phyloP scores from a whole-genome alignment of 1,140 invertebrate genomes.

The Drosophila nigrodunni region DNA sequence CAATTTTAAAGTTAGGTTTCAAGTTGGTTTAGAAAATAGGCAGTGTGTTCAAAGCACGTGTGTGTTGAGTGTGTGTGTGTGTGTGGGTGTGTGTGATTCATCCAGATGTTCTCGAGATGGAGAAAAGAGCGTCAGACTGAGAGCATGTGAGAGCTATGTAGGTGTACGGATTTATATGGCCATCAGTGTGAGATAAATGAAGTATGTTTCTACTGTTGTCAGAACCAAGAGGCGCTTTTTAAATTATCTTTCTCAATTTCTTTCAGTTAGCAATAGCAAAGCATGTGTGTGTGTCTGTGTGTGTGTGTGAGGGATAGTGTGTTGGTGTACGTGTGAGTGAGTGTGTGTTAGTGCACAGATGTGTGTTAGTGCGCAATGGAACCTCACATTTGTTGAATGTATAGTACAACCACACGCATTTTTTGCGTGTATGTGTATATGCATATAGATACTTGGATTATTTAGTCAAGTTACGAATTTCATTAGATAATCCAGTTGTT shows the following conservation, averaged over 20 bases:
- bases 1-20: constrained; percentile 36
- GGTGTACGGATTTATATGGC: constrained; percentile 29
- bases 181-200: constrained; percentile 8
- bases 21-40: constrained; percentile 34
- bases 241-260: constrained; percentile 10
- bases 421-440: background rate
- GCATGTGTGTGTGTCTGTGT: constrained; percentile 21
- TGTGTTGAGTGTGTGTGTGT: background rate
- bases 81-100: background rate
- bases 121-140: constrained; percentile 28
- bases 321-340: constrained; percentile 18
- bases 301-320: constrained; percentile 36
- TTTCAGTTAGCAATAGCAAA: constrained; percentile 31
- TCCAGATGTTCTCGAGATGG: constrained; percentile 12
- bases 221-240: constrained; percentile 5
- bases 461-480: constrained; percentile 11
- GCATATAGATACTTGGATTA: constrained; percentile 19
- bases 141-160: constrained; percentile 47
- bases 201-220: constrained; percentile 10
- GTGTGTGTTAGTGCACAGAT: constrained; percentile 27
- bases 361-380: constrained; percentile 69
- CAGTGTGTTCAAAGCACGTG: constrained; percentile 61
- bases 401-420: background rate
- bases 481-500: constrained; percentile 19
- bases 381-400: constrained; percentile 47